A percentile compares a stretch with the other conserved stretches of the same genome.
phyloP scores from a whole-genome alignment of 2,113 vertebrate species.

The Tinamus guttatus region DNA sequence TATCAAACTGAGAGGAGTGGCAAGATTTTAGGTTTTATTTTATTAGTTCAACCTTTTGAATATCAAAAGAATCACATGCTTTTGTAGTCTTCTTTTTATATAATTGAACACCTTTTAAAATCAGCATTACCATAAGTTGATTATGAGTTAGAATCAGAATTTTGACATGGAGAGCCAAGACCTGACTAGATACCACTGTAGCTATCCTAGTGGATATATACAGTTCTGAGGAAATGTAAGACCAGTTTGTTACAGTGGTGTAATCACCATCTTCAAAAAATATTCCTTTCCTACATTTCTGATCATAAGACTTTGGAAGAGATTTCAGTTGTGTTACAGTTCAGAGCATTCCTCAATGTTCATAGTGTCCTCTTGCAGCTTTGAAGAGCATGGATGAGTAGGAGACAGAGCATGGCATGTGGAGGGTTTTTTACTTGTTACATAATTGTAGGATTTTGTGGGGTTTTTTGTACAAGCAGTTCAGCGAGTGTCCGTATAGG shows the following conservation, averaged over 20 bases:
- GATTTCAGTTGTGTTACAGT: not conserved
- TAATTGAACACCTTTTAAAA: not conserved
- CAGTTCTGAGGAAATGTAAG: not conserved
- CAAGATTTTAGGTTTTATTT: not conserved
- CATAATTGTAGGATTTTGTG: not conserved
- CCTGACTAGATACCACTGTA: not conserved
- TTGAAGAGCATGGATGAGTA: not conserved
- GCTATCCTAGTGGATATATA: not conserved
- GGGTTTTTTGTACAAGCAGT: not conserved
- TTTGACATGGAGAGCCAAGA: not conserved
- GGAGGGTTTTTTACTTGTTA: not conserved
- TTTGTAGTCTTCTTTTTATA: not conserved
- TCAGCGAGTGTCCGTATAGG: not conserved
- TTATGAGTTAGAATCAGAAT: slow-evolving; percentile 14
- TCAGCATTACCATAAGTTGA: not conserved
- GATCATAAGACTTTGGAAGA: not conserved
- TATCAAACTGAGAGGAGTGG: not conserved
- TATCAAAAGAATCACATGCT: not conserved
- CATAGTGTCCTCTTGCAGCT: not conserved
- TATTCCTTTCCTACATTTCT: not conserved
- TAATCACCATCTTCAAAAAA: not conserved
- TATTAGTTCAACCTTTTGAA: not conserved
- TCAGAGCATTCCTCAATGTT: not conserved
- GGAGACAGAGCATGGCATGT: not conserved
- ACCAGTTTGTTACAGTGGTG: not conserved